Base-by-base conservation (phyloP, 2,797 vertebrate genomes). In the Chrysocyon brachyurus region DNA sequence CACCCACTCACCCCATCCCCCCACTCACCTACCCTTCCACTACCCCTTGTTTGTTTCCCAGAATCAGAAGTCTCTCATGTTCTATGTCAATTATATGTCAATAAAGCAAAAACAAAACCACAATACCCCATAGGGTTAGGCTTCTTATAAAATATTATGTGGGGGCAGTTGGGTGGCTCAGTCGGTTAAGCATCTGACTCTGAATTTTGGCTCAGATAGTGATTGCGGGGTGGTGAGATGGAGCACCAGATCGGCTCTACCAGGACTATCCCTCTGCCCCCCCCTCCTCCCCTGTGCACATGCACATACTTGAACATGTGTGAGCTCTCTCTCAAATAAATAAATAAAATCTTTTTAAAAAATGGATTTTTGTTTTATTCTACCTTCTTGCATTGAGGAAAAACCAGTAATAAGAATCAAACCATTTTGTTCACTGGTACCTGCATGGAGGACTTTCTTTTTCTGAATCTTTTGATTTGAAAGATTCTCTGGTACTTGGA, bases 371-470 rank as follows among this genome's bases (percentile, higher is more conserved):
- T 36, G 54, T 26, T 94, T 96, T 89, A 54, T 28, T 87, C 66
- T 83, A 22, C 73, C 6, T 73, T 79, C 31, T 66, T 79, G 31
- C 46, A 73, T 21, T 79, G 56, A 96, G 97, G n/a, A 31, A 85
- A 91, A 94, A 79, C 31, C 22, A 17, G 17, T 24, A 78, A 57
- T 33, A 12, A 75, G 36, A 96, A 89, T 89, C 19, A 90, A 59
- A 56, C 21, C 46, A 46, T 82, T 78, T 72, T 66, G 33, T 87
- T 86, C 88, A 91, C 70, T 54, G 59, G 40, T 98, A 98, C 98
- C 97, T 98, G 97, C 97, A 0, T 97, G 97, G 22, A 97, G 97
- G 22, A 84, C 54, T 89, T 96, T 97, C 93, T 89, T 97, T 75
- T 85, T 97, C 56, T 28, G 94, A 36, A 49, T 59, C 63, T 92